phyloP scores from a whole-genome alignment of 2,797 vertebrate genomes.

The Helarctos malayanus region DNA sequence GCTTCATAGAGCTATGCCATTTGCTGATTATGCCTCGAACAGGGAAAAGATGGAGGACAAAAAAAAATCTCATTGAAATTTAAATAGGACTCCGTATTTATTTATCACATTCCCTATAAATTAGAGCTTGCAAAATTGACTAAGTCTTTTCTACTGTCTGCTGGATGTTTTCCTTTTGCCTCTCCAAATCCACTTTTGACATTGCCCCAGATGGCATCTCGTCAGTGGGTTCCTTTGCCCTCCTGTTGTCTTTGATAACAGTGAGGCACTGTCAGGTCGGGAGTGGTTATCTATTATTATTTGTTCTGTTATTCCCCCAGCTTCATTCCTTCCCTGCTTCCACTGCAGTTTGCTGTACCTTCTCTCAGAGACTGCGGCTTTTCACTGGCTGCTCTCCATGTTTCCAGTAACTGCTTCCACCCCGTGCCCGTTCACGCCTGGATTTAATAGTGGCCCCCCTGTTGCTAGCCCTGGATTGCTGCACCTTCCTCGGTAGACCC shows the following conservation, averaged over 20 bases:
- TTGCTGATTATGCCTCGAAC: not conserved
- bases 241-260: not conserved
- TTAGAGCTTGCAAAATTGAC: not conserved
- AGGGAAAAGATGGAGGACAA: not conserved
- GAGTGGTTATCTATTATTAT: not conserved
- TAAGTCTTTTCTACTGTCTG: not conserved
- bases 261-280: not conserved
- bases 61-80: not conserved
- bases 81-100: not conserved
- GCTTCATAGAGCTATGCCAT: fast-evolving
- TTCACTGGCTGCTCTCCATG: not conserved
- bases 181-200: not conserved
- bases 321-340: not conserved
- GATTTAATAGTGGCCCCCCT: fast-evolving
- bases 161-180: not conserved
- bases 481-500: fast-evolving
- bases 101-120: not conserved
- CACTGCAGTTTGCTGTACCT: not conserved
- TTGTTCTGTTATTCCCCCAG: not conserved
- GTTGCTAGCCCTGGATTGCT: too few relatives aligned
- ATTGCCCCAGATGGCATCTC: not conserved
- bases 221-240: not conserved
- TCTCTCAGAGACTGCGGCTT: not conserved
- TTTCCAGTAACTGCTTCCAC: not conserved
- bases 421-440: not conserved